Percentiles rank a stretch among this genome's conserved stretches.
phyloP scores from a whole-genome alignment of 2,888 invertebrate genomes.

The Lathronympha strigana region DNA sequence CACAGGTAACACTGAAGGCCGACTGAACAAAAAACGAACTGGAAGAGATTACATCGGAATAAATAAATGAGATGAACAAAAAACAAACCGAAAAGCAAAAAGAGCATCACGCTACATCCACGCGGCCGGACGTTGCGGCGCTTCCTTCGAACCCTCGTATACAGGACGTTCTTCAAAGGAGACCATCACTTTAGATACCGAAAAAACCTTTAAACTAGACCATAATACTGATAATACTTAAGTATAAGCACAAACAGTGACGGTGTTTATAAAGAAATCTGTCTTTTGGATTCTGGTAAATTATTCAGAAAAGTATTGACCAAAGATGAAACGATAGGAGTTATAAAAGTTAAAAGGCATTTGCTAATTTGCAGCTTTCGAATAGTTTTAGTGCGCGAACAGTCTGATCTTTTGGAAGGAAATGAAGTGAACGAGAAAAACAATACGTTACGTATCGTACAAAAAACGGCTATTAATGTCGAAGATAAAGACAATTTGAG shows the following conservation, averaged over 20 bases:
- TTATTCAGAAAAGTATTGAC: too few species aligned
- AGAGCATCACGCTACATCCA: constrained; percentile 82
- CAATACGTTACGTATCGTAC: too few species aligned
- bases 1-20: constrained; percentile 84
- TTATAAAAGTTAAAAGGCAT: too few species aligned
- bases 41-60: constrained; percentile 85
- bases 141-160: constrained; percentile 76
- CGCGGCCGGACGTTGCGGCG: constrained; percentile 84
- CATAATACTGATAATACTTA: too few species aligned
- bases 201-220: background rate
- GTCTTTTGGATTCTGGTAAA: too few species aligned
- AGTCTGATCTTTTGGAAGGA: too few species aligned
- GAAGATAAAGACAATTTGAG: constrained; percentile 22
- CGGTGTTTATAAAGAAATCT: too few species aligned
- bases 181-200: background rate
- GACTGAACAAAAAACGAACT: constrained; percentile 84
- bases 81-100: constrained; percentile 80
- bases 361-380: too few species aligned
- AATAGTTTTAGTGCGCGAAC: too few species aligned
- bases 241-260: too few species aligned
- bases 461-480: constrained; percentile 1
- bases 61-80: constrained; percentile 85
- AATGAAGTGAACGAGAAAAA: too few species aligned
- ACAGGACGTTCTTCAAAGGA: constrained; percentile 68
- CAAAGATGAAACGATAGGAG: too few species aligned